Base-by-base conservation (phyloP, 2,113 vertebrate genomes). In the Chaetops frenatus region DNA sequence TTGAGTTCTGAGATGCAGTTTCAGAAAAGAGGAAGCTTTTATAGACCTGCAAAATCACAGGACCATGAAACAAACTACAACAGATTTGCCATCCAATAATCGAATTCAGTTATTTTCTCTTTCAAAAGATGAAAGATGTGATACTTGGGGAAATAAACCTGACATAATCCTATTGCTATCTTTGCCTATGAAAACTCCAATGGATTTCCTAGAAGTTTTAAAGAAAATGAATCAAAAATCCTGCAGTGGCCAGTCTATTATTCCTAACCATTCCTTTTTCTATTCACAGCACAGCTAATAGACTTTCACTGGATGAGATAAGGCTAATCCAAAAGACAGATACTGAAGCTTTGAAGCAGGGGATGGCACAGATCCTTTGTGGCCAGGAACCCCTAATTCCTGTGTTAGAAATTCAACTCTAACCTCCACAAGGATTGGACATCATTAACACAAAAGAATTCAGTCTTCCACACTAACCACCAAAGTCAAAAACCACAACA, bases 321-420 rank as follows among this genome's bases (percentile, higher is more conserved):
- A 64, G 24, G 58, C 81, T 92, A 81, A 79, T 76, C 50, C 86
- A 95, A 81, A 78, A 91, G 91, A 92, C 33, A 93, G 67, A 88
- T 54, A 79, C 11, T 29, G 71, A 95, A 85, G 83, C 60, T 94
- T 44, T 81, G 65, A 96, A 90, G 64, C 35, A 87, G 60, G 28
- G 44, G 53, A 94, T 22, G 86, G 60, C 64, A 90, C 64, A 83
- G 86, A 74, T 53, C 47, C 23, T 92, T 79, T 45, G 56, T 28
- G 56, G 79, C 60, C 69, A 62, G 85, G 13, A 93, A 67, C 18
- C 40, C 48, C 40, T 29, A 12, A 40, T 42, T 86, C 29, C 85
- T 69, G 19, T 48, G 56, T 35, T 24, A 77, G 65, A 85, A 92
- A 88, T 61, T 48, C 67, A 93, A 15, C 44, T 90, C 70, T 44